phyloP scores from a whole-genome alignment of 2,113 vertebrate genomes.

The Nipponia nippon region DNA sequence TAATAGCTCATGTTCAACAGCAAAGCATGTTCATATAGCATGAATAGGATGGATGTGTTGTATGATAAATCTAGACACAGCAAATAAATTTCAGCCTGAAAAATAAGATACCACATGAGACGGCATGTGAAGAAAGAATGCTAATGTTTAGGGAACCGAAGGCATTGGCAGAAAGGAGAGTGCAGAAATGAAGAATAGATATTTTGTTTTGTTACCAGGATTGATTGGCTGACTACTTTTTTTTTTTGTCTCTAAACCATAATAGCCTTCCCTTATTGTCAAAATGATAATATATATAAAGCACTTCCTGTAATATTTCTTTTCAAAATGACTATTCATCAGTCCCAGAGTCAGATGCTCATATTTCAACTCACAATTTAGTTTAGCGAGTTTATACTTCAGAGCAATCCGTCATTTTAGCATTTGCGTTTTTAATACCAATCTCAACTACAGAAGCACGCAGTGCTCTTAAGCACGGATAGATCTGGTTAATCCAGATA shows the following conservation, averaged over 20 bases:
- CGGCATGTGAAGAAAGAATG: conserved; percentile 39
- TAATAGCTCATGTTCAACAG: conserved; percentile 62
- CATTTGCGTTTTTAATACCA: conserved; percentile 32
- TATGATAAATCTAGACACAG: conserved; percentile 57
- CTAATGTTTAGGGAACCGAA: conserved; percentile 45
- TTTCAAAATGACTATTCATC: conserved; percentile 58
- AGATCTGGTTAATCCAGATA: conserved; percentile 55
- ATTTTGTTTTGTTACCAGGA: conserved; percentile 55
- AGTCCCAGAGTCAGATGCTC: conserved; percentile 26
- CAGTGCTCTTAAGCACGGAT: neutral
- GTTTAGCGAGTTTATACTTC: conserved; percentile 60
- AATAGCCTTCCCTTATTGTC: conserved; percentile 65
- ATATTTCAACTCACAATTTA: conserved; percentile 63
- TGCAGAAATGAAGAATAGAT: conserved; percentile 40
- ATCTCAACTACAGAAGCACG: neutral
- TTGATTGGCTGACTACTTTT: conserved; percentile 53
- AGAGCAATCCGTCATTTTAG: conserved; percentile 50
- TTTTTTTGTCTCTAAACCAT: conserved; percentile 60
- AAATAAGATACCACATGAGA: conserved; percentile 64
- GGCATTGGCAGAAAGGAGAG: conserved; percentile 26
- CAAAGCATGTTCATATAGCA: conserved; percentile 59
- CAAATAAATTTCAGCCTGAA: conserved; percentile 61
- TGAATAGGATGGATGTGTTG: conserved; percentile 62
- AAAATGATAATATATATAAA: conserved; percentile 66
- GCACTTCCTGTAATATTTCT: conserved; percentile 63